These are phyloP conservation scores for Athalia rosae DNA, from an alignment of 2,888 invertebrate genomes.

Conservation along the genomic window DNA sequence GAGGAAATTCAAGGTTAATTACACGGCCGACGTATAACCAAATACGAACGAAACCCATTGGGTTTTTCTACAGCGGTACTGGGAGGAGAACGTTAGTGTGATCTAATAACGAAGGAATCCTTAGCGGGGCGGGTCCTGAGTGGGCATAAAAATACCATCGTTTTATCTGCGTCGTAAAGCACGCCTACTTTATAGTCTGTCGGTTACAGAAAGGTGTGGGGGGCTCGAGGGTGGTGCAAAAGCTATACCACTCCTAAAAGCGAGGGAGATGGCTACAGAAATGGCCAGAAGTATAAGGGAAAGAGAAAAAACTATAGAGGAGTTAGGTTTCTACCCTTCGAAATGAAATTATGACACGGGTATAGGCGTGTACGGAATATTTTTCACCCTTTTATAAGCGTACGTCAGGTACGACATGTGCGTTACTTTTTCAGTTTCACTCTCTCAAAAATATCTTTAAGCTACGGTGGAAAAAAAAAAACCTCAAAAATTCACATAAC, in stretches of 20 bases:
- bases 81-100: constrained; percentile 22
- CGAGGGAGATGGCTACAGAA: background rate
- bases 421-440: background rate
- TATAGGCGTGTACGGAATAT: constrained; percentile 37
- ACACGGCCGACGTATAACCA: no score
- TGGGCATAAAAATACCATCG: constrained; percentile 46
- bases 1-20: no score
- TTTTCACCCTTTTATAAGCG: background rate
- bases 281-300: background rate
- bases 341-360: constrained; percentile 42
- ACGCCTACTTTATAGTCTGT: constrained; percentile 45
- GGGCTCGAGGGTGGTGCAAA: background rate
- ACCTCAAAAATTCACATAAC: background rate
- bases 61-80: background rate
- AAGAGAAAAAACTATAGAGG: background rate
- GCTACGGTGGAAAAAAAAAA: background rate
- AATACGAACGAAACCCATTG: no score
- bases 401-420: no score
- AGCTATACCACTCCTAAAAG: background rate
- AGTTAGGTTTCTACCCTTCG: constrained; percentile 38
- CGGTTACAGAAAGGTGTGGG: constrained; percentile 41
- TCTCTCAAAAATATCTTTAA: background rate
- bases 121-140: constrained; percentile 29
- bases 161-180: constrained; percentile 43
- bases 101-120: constrained; percentile 43